Base-by-base conservation (phyloP, 2,888 invertebrate genomes). In the Agrilus cyanescens region DNA sequence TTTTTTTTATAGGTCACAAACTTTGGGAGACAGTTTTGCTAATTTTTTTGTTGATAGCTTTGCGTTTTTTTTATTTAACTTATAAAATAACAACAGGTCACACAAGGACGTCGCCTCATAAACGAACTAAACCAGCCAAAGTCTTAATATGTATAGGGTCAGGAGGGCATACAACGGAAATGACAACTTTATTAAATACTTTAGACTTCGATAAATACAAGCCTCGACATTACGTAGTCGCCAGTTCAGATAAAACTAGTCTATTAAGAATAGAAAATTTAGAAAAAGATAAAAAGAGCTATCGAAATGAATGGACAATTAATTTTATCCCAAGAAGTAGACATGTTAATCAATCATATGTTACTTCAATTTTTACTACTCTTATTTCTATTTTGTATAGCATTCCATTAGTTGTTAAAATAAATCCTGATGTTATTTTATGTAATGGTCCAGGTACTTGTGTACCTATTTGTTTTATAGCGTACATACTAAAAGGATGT, bases 391-490 rank as follows among this genome's bases (percentile, higher is more conserved):
- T 76, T n/a, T 46, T 83, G 1, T 71, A 73, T 53, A 78, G 82
- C 40, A 62, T 87, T 55, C 84, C 84, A 44, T 53, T 88, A 12
- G 66, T 91, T 29, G 72, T 77, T 53, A 71, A 67, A 38, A 73
- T 80, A 53, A 75, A 74, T 49, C 95, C 96, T 1, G 80, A 90
- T 63, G 61, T 94, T 53, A 75, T 93, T 54, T 68, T 93, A 37
- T 91, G 88, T 66, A 95, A 97, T 70, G 97, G 98, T 0, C 97
- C 97, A 34, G 96, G 96, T 6, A 96, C 94, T 5, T 96, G 97
- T 65, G 75, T 98, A 46, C 97, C 97, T 4, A 71, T 95, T 42
- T 93, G 93, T 69, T 53, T 84, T 41, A 74, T 84, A 41, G 83
- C 82, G 12, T 85, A 86, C 60, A 37, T 91, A 1, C 69, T 84